These are phyloP conservation scores for Caloenas nicobarica DNA, from an alignment of 2,113 vertebrate genomes.

Conservation along the genomic window DNA sequence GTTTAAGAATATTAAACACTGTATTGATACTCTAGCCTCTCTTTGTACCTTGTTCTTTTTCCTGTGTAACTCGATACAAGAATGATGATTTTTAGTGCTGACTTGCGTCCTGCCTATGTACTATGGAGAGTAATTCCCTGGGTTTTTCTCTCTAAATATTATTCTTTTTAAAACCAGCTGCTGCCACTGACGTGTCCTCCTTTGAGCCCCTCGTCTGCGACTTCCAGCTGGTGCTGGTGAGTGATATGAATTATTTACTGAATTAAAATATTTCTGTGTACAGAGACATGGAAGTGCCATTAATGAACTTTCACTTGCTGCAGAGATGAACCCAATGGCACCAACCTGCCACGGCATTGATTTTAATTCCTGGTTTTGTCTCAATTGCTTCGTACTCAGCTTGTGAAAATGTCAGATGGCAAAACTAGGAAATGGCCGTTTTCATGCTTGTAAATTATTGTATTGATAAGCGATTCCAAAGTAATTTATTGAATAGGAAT, in stretches of 20 bases:
- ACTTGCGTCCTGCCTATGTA: not conserved
- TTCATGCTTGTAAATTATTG: not conserved
- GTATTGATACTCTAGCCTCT: not conserved
- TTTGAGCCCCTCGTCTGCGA: not conserved
- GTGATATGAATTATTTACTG: not conserved
- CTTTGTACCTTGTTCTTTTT: not conserved
- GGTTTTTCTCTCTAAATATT: accelerated
- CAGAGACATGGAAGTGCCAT: not conserved
- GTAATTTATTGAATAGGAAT: not conserved
- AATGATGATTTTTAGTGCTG: not conserved
- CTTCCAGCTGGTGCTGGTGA: not conserved
- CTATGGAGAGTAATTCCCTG: not conserved
- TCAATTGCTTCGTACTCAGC: not conserved
- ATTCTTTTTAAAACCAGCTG: not conserved
- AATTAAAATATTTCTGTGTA: not conserved
- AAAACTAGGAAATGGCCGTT: not conserved
- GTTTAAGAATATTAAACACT: conserved; percentile 45
- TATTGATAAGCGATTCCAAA: not conserved
- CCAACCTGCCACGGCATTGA: not conserved
- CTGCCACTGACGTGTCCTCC: not conserved
- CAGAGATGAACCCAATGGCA: not conserved
- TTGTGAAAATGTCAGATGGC: not conserved
- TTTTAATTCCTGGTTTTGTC: not conserved
- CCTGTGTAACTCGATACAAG: not conserved
- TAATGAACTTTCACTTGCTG: not conserved